Percentiles rank a stretch among this genome's conserved stretches.
These are phyloP conservation scores for Grapholita molesta DNA, from an alignment of 1,140 invertebrate genomes.

Conservation along the genomic window DNA sequence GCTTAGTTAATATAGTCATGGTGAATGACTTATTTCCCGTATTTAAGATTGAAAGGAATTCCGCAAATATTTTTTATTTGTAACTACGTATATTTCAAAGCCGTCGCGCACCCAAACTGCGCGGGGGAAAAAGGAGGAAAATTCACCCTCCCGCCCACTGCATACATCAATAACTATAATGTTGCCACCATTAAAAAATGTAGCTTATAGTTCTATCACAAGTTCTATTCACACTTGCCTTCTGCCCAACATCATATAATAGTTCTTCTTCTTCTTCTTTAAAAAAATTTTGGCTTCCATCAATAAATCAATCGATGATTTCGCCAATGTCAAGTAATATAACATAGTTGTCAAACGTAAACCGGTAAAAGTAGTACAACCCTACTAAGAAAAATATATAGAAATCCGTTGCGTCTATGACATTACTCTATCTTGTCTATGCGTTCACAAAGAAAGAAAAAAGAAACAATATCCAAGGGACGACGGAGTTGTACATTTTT, in stretches of 20 bases:
- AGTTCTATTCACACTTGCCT: neutral
- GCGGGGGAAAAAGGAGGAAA: slow-evolving; percentile 14
- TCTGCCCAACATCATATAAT: neutral
- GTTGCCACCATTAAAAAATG: neutral
- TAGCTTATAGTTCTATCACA: neutral
- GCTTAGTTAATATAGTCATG: slow-evolving; percentile 54
- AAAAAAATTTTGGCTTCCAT: too few species aligned
- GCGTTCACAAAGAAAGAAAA: slow-evolving; percentile 27
- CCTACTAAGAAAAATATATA: neutral
- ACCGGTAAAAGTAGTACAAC: neutral
- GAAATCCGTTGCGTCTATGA: slow-evolving; percentile 11
- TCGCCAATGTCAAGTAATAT: too few species aligned
- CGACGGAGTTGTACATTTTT: slow-evolving; percentile 67
- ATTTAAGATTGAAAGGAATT: neutral
- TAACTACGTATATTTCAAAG: slow-evolving; percentile 1
- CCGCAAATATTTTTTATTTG: slow-evolving; percentile 11
- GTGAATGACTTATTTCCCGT: slow-evolving; percentile 18
- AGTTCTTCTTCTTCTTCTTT: too few species aligned
- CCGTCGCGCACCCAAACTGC: slow-evolving; percentile 12
- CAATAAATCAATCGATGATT: too few species aligned
- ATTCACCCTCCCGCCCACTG: slow-evolving; percentile 18
- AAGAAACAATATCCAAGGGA: slow-evolving; percentile 54
- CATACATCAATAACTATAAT: slow-evolving; percentile 17
- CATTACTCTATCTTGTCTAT: slow-evolving; percentile 6
- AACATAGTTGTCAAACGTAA: neutral